Base-by-base conservation (phyloP, 2,113 vertebrate genomes). In the Accipiter virgatus region DNA sequence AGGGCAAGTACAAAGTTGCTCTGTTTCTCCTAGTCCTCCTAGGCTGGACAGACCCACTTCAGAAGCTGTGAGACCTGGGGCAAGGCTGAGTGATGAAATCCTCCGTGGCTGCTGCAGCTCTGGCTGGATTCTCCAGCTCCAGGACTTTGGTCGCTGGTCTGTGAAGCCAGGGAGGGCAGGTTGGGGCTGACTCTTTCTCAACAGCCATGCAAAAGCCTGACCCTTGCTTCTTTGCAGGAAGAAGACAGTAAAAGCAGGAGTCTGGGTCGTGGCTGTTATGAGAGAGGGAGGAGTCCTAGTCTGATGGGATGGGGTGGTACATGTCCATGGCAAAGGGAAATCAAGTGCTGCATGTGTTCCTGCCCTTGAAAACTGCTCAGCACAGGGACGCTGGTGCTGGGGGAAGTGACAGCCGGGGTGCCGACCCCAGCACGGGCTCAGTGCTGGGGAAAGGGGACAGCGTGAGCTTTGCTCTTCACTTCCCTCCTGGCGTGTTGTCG, bases 401-500 rank as follows among this genome's bases (percentile, higher is more conserved):
- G 15, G 40, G 34, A 23, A 36, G 70, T 15, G 62, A 5, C 50
- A 17, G 34, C 0, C 0, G 3, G 45, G 22, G 2, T 38, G 36
- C 50, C 26, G 38, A 15, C 2, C 40, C 38, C 47, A 13, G 22
- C 13, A 6, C 13, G n/a, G 48, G 3, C 53, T 47, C 31, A 0
- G 53, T 12, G 43, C 40, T 58, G 87, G 38, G 32, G 13, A 15
- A 21, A 12, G 38, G 36, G 29, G 13, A 55, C 34, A 16, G 12
- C 0, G 16, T 6, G 68, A 61, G 34, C 65, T 74, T 3, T 84
- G 63, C 11, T n/a, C 11, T 25, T 92, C 7, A 1, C 22, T 17
- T 13, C 14, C 43, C 19, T 20, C 1, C 0, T 17, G 29, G 6
- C 0, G 0, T 5, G 14, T 7, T 7, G 6, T 32, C 0, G 0